Evolutionary conservation across 2,888 invertebrate species (phyloP).

Genomic region (Anaspis maculata): DNA sequence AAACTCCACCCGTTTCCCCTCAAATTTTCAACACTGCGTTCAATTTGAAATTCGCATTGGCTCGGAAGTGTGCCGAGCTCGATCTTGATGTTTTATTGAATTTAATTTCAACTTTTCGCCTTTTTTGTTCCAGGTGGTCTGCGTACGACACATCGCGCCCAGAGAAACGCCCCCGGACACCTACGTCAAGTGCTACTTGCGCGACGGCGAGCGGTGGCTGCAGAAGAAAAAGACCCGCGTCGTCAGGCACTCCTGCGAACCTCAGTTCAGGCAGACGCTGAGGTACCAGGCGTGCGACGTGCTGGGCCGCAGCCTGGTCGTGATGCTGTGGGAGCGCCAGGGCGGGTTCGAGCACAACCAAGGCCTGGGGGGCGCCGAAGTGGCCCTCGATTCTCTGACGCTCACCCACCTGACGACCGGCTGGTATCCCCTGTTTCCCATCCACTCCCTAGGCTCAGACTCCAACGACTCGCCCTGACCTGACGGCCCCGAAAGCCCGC

Average conservation of each 20-base stretch:
- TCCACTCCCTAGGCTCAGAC: slow-evolving; percentile 69
- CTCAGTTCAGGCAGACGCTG: slow-evolving; percentile 80
- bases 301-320: slow-evolving; percentile 71
- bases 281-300: slow-evolving; percentile 76
- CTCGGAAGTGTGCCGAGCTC: too few relatives aligned
- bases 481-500: too few relatives aligned
- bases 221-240: slow-evolving; percentile 89
- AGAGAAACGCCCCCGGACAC: slow-evolving; percentile 75
- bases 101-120: background rate
- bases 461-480: slow-evolving; percentile 46
- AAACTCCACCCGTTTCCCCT: too few relatives aligned
- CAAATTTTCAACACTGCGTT: too few relatives aligned
- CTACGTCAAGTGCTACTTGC: slow-evolving; percentile 88
- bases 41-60: too few relatives aligned
- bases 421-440: slow-evolving; percentile 89
- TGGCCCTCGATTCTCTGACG: slow-evolving; percentile 72
- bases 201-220: slow-evolving; percentile 80
- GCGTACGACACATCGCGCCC: slow-evolving; percentile 59
- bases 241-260: slow-evolving; percentile 71
- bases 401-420: slow-evolving; percentile 74
- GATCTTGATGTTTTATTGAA: too few relatives aligned
- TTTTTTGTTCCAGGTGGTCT: too few relatives aligned
- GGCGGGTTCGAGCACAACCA: slow-evolving; percentile 80
- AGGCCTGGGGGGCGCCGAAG: slow-evolving; percentile 62
- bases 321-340: slow-evolving; percentile 89